Evolutionary conservation across 2,113 vertebrate genomes (phyloP).

Genomic region (Nanorana parkeri): DNA sequence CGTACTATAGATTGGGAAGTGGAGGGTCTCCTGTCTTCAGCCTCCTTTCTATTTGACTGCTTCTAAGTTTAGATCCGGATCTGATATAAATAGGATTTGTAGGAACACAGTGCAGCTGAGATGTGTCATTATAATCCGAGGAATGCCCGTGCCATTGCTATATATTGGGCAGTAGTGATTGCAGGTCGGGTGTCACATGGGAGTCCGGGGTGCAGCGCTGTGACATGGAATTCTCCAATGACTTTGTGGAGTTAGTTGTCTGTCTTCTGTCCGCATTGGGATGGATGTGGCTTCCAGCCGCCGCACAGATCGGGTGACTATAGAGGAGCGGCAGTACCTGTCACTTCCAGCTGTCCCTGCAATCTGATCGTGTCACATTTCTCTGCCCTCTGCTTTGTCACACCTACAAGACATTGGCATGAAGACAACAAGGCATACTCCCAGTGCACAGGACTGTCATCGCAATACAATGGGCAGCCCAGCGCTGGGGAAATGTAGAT

Average conservation of each 20-base stretch:
- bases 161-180: background rate
- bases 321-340: background rate
- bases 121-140: conserved; percentile 4
- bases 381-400: background rate
- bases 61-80: conserved; percentile 50
- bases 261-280: background rate
- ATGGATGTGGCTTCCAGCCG: background rate
- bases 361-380: conserved; percentile 6
- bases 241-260: background rate
- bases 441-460: no score
- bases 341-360: conserved; percentile 22
- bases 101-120: conserved; percentile 33
- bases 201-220: no score
- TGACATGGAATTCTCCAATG: background rate
- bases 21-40: conserved; percentile 14
- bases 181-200: background rate
- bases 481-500: no score
- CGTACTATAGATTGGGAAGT: conserved; percentile 14
- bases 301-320: background rate
- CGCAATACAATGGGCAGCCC: no score
- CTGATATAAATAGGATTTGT: conserved; percentile 52
- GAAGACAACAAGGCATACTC: no score
- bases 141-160: conserved; percentile 15
- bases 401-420: background rate
- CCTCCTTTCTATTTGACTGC: no score